Conservation (phyloP, 2,888 invertebrate species). For the Hydrotaea diabolus region DNA sequence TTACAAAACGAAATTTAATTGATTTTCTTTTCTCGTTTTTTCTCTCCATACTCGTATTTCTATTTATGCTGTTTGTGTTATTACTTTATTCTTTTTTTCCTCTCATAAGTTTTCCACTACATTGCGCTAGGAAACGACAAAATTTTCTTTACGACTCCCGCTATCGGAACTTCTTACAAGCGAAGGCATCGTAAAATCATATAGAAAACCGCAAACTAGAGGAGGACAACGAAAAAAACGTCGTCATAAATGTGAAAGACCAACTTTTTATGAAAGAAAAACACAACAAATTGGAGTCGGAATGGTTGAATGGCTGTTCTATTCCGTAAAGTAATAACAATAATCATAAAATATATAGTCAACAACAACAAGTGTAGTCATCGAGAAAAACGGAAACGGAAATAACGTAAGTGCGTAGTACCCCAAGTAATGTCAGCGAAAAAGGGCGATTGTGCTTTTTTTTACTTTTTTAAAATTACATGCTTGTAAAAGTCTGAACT, state of each 20-base stretch:
- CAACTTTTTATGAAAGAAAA: background rate
- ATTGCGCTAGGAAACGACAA: conserved; percentile 52
- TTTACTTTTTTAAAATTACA: too few relatives aligned
- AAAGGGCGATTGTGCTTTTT: background rate
- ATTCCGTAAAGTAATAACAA: conserved; percentile 18
- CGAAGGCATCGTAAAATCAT: conserved; percentile 61
- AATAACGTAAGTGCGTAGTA: conserved; percentile 15
- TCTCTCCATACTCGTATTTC: background rate
- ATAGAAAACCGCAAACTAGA: conserved; percentile 64
- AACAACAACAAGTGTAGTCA: conserved; percentile 63
- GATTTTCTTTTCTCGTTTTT: background rate
- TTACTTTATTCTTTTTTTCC: background rate
- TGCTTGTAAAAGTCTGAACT: background rate
- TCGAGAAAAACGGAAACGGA: conserved; percentile 65
- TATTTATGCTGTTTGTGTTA: too few relatives aligned
- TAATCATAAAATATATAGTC: conserved; percentile 30
- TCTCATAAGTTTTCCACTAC: conserved; percentile 3
- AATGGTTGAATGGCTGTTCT: background rate
- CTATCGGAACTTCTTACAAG: conserved; percentile 41
- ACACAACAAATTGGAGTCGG: background rate
- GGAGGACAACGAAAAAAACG: background rate
- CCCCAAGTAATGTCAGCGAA: background rate
- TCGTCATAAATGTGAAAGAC: conserved; percentile 21
- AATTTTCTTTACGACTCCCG: conserved; percentile 42
- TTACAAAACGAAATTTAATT: conserved; percentile 25